These are phyloP conservation scores for Subacronicta megacephala DNA, from an alignment of 2,888 invertebrate species.

Conservation along the genomic window DNA sequence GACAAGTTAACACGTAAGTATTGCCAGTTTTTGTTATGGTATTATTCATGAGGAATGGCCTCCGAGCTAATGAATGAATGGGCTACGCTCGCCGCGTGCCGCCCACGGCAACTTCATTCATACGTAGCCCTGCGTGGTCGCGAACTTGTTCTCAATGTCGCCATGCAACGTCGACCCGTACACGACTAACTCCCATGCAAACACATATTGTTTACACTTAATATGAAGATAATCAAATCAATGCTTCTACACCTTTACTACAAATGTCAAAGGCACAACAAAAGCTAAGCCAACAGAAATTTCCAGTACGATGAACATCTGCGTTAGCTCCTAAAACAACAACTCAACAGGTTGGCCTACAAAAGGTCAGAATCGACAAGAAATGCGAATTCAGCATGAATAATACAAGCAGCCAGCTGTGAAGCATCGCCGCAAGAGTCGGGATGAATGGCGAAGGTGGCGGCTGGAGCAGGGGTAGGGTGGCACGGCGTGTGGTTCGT, in stretches of 20 bases:
- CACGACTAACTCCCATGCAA: slow-evolving; percentile 48
- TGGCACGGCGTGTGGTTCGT: slow-evolving; percentile 74
- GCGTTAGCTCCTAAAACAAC: slow-evolving; percentile 56
- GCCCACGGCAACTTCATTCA: slow-evolving; percentile 86
- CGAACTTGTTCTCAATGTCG: slow-evolving; percentile 76
- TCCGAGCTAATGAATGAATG: slow-evolving; percentile 87
- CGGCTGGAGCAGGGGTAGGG: slow-evolving; percentile 52
- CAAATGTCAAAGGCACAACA: slow-evolving; percentile 65
- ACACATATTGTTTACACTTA: slow-evolving; percentile 29
- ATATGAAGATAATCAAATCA: slow-evolving; percentile 17
- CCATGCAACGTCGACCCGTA: slow-evolving; percentile 60
- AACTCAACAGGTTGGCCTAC: slow-evolving; percentile 71
- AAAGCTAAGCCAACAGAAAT: slow-evolving; percentile 33
- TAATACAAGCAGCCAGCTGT: slow-evolving; percentile 61
- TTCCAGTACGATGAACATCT: slow-evolving; percentile 52
- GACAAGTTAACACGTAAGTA: slow-evolving; percentile 72
- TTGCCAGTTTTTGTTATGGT: slow-evolving; percentile 83
- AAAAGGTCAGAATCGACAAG: slow-evolving; percentile 80
- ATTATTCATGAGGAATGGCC: slow-evolving; percentile 87
- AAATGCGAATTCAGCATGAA: slow-evolving; percentile 80
- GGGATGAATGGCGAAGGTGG: slow-evolving; percentile 72
- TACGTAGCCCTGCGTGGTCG: slow-evolving; percentile 82
- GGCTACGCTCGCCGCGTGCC: slow-evolving; percentile 73
- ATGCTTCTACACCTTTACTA: slow-evolving; percentile 29
- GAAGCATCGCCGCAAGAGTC: slow-evolving; percentile 64